Conservation (phyloP, 2,113 vertebrate species). For the Lota lota region DNA sequence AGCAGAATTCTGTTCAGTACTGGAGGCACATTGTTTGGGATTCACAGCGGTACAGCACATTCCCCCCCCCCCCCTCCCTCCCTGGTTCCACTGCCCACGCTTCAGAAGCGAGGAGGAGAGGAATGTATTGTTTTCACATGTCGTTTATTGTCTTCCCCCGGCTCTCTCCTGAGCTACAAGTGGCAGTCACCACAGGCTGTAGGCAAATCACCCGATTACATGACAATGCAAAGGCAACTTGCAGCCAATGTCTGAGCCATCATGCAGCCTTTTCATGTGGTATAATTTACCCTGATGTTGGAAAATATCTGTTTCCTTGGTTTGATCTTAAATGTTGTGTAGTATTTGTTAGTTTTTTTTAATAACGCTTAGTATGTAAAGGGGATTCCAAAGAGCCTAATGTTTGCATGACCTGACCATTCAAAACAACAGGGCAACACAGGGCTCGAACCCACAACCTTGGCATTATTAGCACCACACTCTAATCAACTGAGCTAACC, state of each 20-base stretch:
- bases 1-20: slow-evolving; percentile 47
- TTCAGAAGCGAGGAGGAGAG: slow-evolving; percentile 43
- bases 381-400: too few relatives aligned
- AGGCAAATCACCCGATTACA: too few relatives aligned
- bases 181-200: too few relatives aligned
- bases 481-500: slow-evolving; percentile 46
- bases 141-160: slow-evolving; percentile 36
- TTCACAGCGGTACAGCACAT: slow-evolving; percentile 56
- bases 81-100: slow-evolving; percentile 56
- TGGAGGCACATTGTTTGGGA: slow-evolving; percentile 62
- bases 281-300: too few relatives aligned
- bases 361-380: too few relatives aligned
- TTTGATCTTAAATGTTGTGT: too few relatives aligned
- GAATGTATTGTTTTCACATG: slow-evolving; percentile 61
- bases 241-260: too few relatives aligned
- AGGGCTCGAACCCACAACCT: slow-evolving; percentile 38
- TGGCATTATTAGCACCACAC: slow-evolving; percentile 44
- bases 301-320: too few relatives aligned
- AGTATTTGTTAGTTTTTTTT: too few relatives aligned
- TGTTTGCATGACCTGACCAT: too few relatives aligned
- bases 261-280: too few relatives aligned
- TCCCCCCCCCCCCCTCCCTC: slow-evolving; percentile 47
- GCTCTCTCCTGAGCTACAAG: background rate
- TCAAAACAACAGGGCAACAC: slow-evolving; percentile 13
- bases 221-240: too few relatives aligned